Conservation (phyloP, 2,113 vertebrate genomes). For the Catharus minimus region DNA sequence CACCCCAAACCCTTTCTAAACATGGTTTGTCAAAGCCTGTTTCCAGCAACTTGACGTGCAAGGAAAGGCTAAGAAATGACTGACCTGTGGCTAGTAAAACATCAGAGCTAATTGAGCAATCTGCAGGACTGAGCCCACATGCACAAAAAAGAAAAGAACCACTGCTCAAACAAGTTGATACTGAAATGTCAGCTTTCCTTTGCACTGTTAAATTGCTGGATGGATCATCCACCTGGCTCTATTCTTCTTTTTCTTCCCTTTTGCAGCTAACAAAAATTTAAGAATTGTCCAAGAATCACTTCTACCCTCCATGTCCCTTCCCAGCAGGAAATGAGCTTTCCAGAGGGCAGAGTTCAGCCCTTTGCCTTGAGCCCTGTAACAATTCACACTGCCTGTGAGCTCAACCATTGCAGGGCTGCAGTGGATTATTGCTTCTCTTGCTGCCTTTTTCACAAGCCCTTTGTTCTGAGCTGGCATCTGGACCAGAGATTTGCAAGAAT, state of each 20-base stretch:
- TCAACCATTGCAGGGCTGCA: not conserved
- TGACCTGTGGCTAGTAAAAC: not conserved
- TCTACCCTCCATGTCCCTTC: not conserved
- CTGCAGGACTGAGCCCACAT: not conserved
- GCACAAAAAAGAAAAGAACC: accelerated
- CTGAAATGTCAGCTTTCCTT: not conserved
- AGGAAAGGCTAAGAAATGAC: not conserved
- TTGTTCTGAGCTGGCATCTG: not conserved
- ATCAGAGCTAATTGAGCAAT: not conserved
- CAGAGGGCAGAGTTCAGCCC: not conserved
- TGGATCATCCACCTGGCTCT: not conserved
- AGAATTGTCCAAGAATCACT: not conserved
- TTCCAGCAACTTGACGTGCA: not conserved
- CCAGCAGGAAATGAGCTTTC: not conserved
- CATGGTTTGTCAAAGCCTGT: not conserved
- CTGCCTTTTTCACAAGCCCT: not conserved
- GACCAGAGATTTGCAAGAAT: not conserved
- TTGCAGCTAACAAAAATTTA: not conserved
- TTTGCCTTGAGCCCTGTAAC: not conserved
- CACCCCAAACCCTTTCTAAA: not conserved
- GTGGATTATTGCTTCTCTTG: not conserved
- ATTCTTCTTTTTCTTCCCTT: not conserved
- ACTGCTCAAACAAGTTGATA: not conserved
- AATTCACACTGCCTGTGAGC: not conserved
- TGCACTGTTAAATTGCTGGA: not conserved